These are phyloP conservation scores for Florisuga fusca DNA, from an alignment of 2,797 vertebrate species.

Conservation along the genomic window DNA sequence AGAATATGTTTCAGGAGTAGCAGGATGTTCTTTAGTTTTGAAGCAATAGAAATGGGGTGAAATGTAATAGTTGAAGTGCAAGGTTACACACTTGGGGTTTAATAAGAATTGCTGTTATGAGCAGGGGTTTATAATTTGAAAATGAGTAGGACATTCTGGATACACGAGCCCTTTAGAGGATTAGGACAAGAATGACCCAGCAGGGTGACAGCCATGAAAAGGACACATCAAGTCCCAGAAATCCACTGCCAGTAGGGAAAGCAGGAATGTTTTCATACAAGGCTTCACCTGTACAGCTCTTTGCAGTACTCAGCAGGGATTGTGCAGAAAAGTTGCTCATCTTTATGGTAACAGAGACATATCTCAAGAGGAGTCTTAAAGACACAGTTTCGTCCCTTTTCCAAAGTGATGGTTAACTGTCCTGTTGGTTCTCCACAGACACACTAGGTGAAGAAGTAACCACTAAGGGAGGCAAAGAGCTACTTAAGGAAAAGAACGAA, in stretches of 20 bases:
- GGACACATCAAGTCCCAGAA: not conserved
- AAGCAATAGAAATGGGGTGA: slow-evolving; percentile 31
- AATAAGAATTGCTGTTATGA: slow-evolving; percentile 29
- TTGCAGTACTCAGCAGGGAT: not conserved
- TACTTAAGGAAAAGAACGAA: slow-evolving; percentile 15
- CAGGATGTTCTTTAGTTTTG: slow-evolving; percentile 33
- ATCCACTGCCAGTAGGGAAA: not conserved
- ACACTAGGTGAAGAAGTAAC: not conserved
- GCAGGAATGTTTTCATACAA: not conserved
- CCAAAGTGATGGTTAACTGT: not conserved
- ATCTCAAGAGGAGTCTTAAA: not conserved
- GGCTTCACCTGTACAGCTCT: not conserved
- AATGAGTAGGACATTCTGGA: not conserved
- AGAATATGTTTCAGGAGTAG: slow-evolving; percentile 27
- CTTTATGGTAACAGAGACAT: not conserved
- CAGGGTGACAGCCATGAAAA: not conserved
- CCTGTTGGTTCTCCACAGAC: not conserved
- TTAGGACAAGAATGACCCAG: not conserved
- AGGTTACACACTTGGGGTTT: slow-evolving; percentile 42
- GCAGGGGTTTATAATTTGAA: slow-evolving; percentile 13
- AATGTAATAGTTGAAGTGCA: slow-evolving; percentile 37
- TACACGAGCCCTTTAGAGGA: slow-evolving; percentile 1
- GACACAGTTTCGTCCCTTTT: not conserved
- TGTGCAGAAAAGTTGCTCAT: not conserved
- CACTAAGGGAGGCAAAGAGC: not conserved